Percentiles rank a stretch among this genome's conserved stretches.
Conservation (phyloP, 2,888 invertebrate genomes). For the Ormyrus labotus region DNA sequence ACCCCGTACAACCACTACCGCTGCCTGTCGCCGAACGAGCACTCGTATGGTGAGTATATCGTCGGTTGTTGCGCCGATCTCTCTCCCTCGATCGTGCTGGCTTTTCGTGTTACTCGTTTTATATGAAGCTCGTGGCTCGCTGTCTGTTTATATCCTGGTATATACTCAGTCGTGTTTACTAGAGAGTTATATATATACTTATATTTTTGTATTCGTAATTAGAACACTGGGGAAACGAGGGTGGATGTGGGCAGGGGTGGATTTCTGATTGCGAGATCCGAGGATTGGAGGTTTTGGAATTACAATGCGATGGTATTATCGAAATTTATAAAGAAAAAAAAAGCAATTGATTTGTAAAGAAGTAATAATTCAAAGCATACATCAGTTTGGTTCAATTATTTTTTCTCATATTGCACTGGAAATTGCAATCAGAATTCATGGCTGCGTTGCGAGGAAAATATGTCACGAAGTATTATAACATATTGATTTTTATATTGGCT, state of each 20-base stretch:
- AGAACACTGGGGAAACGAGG: too few relatives aligned
- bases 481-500: neutral
- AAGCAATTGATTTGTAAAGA: too few relatives aligned
- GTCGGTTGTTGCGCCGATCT: neutral
- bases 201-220: too few relatives aligned
- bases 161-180: neutral
- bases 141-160: neutral
- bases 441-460: neutral
- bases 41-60: conserved; percentile 64
- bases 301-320: too few relatives aligned
- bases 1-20: conserved; percentile 87
- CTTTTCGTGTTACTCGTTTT: conserved; percentile 27
- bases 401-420: neutral
- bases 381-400: too few relatives aligned
- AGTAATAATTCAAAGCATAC: too few relatives aligned
- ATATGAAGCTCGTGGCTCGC: neutral
- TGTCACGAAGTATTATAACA: conserved; percentile 5
- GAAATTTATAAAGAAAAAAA: too few relatives aligned
- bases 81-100: neutral
- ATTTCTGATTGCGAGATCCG: too few relatives aligned
- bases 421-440: conserved; percentile 9
- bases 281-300: too few relatives aligned
- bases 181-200: too few relatives aligned
- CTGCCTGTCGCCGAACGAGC: conserved; percentile 82
- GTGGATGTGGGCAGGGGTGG: too few relatives aligned